Evolutionary conservation across 2,113 vertebrate genomes (phyloP).

Genomic region (Petroica traversi): DNA sequence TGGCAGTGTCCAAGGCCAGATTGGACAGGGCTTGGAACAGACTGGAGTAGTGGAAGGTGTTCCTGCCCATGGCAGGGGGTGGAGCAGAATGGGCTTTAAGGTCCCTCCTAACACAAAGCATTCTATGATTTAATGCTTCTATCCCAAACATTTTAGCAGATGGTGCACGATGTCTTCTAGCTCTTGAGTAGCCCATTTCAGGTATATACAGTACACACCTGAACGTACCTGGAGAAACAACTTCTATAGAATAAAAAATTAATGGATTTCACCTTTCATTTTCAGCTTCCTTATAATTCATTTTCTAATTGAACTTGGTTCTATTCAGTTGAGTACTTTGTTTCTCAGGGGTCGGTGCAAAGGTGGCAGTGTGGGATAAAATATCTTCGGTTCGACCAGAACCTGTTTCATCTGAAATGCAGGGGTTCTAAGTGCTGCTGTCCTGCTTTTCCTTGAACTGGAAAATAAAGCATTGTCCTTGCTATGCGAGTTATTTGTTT

Average conservation of each 20-base stretch:
- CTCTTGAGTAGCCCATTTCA: neutral
- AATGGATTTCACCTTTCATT: neutral
- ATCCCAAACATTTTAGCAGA: neutral
- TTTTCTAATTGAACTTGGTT: neutral
- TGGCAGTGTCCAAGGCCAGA: neutral
- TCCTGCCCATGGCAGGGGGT: neutral
- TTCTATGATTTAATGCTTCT: neutral
- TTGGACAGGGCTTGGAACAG: neutral
- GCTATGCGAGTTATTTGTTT: neutral
- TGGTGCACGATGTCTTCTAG: neutral
- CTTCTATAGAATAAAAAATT: rapidly evolving
- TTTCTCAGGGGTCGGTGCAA: neutral
- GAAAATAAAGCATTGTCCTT: neutral
- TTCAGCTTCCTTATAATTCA: neutral
- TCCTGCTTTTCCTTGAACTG: neutral
- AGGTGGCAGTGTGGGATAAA: neutral
- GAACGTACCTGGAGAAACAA: neutral
- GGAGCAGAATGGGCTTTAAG: neutral
- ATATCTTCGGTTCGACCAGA: neutral
- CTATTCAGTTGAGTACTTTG: neutral
- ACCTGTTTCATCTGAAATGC: neutral
- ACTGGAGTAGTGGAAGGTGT: neutral
- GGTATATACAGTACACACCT: neutral
- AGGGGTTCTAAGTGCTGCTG: neutral
- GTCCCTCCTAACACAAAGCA: neutral